phyloP scores from a whole-genome alignment of 2,113 vertebrate genomes.

The Phrynosoma platyrhinos region DNA sequence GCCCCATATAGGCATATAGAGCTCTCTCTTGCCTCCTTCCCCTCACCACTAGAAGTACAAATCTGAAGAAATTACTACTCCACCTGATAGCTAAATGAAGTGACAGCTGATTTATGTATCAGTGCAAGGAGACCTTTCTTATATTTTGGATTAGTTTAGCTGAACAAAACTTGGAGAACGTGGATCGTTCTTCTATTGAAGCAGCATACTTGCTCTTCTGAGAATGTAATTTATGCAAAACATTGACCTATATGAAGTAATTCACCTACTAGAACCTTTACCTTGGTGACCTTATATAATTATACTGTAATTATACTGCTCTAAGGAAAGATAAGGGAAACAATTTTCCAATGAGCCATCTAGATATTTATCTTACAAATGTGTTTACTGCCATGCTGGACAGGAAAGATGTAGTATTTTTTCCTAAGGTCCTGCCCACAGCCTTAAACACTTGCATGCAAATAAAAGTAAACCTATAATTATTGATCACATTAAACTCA shows the following conservation, averaged over 20 bases:
- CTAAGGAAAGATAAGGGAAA: background rate
- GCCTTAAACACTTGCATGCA: background rate
- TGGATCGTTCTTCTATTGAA: background rate
- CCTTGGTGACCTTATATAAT: background rate
- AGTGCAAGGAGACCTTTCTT: background rate
- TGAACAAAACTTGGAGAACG: background rate
- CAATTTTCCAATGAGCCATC: background rate
- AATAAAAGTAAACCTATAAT: background rate
- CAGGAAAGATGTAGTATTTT: background rate
- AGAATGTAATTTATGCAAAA: background rate
- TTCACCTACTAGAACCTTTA: background rate
- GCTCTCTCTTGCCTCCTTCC: background rate
- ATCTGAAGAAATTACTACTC: background rate
- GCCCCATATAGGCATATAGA: background rate
- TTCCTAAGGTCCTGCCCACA: background rate
- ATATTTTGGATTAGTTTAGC: background rate
- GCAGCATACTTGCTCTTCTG: background rate
- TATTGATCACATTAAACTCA: constrained; percentile 63
- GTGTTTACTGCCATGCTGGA: background rate
- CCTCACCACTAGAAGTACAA: background rate
- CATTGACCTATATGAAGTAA: background rate
- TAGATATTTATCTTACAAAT: background rate
- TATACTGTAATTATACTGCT: background rate
- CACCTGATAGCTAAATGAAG: background rate
- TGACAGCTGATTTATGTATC: background rate